Evolutionary conservation across 1,140 invertebrate genomes (phyloP).

Genomic region (Polyergus mexicanus): DNA sequence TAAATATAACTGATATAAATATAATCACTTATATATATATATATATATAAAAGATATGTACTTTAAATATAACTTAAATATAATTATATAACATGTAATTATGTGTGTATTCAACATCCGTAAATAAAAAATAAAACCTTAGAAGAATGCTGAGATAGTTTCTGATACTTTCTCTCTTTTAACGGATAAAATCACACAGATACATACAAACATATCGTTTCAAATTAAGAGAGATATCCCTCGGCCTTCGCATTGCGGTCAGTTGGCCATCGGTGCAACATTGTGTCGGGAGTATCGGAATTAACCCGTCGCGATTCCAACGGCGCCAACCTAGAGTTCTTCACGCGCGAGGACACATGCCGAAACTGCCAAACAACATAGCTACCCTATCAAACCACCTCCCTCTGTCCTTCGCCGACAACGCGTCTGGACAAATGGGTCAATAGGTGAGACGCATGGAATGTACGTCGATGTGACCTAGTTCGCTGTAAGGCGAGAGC

Average conservation of each 20-base stretch:
- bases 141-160: neutral
- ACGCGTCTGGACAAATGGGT: constrained; percentile 67
- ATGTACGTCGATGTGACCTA: constrained; percentile 73
- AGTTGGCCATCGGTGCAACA: constrained; percentile 39
- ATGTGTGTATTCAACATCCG: neutral
- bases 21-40: too few species aligned
- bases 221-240: neutral
- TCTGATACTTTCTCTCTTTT: neutral
- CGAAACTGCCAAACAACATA: constrained; percentile 67
- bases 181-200: neutral
- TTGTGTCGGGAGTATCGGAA: constrained; percentile 28
- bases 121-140: neutral
- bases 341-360: constrained; percentile 27
- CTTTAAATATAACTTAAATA: neutral
- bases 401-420: neutral
- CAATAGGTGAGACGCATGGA: constrained; percentile 75
- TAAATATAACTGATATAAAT: too few species aligned
- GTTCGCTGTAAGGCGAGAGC: constrained; percentile 69
- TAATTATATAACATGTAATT: neutral
- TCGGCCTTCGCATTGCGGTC: constrained; percentile 23
- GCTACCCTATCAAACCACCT: constrained; percentile 28
- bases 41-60: too few species aligned
- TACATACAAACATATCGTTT: neutral
- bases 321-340: constrained; percentile 34
- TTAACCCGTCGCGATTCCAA: constrained; percentile 4